A percentile compares a stretch with the other conserved stretches of the same genome.
Evolutionary conservation across 1,140 invertebrate species (phyloP).

Genomic region (Campoletis sonorensis): DNA sequence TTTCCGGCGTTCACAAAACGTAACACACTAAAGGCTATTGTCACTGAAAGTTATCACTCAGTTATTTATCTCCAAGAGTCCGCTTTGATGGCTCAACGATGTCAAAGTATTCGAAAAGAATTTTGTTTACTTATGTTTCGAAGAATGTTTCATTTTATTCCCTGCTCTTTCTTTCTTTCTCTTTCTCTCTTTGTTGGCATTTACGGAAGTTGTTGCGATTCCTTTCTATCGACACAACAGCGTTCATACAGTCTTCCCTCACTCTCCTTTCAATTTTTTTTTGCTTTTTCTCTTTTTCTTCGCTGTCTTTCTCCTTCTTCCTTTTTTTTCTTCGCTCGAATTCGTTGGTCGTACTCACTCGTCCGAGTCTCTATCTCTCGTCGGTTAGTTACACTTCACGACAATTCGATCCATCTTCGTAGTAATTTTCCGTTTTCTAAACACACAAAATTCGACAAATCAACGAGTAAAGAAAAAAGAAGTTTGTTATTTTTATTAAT

Average conservation of each 20-base stretch:
- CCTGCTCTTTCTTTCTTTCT: background rate
- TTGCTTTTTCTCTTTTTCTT: background rate
- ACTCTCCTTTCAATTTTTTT: background rate
- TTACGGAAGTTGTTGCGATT: background rate
- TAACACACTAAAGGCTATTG: background rate
- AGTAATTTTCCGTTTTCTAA: background rate
- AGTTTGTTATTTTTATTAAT: too few relatives aligned
- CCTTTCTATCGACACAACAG: background rate
- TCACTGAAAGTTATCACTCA: too few relatives aligned
- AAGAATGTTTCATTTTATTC: background rate
- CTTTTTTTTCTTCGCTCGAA: background rate
- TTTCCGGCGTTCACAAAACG: too few relatives aligned
- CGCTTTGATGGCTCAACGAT: background rate
- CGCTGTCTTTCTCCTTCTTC: background rate
- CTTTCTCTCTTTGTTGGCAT: background rate
- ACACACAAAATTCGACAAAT: conserved; percentile 1
- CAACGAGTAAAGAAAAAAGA: background rate
- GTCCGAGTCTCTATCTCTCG: background rate
- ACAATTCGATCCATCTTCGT: background rate
- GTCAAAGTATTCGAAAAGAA: conserved; percentile 19
- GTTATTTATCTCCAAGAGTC: background rate
- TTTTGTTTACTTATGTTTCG: background rate
- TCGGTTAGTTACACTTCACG: background rate
- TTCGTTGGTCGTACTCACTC: background rate
- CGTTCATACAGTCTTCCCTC: background rate